phyloP scores from a whole-genome alignment of 2,888 invertebrate genomes.

The Cryptophagus acutangulus region DNA sequence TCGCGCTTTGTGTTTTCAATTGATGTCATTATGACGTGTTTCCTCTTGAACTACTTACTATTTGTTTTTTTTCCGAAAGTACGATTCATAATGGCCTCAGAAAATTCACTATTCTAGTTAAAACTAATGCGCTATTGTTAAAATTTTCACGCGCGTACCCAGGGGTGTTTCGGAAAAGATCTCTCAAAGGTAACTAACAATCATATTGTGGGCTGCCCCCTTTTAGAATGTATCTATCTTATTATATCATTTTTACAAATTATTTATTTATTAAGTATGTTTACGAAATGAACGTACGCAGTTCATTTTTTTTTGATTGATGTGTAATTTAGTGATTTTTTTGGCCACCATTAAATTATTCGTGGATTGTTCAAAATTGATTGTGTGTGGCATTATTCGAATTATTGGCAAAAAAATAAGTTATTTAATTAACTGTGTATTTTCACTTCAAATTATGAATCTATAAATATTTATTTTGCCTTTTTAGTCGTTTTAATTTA shows the following conservation, averaged over 20 bases:
- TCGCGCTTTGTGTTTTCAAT: conserved; percentile 40
- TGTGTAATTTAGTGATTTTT: background rate
- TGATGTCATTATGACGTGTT: conserved; percentile 36
- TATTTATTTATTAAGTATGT: conserved; percentile 27
- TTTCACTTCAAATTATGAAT: conserved; percentile 34
- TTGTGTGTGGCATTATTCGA: background rate
- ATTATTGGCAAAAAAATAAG: background rate
- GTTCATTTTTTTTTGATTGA: conserved; percentile 19
- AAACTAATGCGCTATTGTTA: conserved; percentile 48
- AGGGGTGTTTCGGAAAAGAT: conserved; percentile 96
- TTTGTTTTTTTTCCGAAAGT: background rate
- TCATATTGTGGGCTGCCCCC: conserved; percentile 49
- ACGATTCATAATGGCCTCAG: conserved; percentile 25
- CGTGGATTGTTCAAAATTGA: too few relatives aligned
- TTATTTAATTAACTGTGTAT: conserved; percentile 34
- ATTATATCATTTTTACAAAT: conserved; percentile 29
- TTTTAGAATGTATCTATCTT: conserved; percentile 48
- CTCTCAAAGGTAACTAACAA: conserved; percentile 85
- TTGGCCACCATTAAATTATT: too few relatives aligned
- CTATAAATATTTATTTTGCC: conserved; percentile 31
- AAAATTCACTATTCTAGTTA: conserved; percentile 17
- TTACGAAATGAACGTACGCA: conserved; percentile 43
- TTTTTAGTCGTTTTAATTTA: conserved; percentile 43
- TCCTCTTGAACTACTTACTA: background rate
- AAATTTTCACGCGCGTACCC: conserved; percentile 56